Percentiles rank a stretch among this genome's conserved stretches.
Conservation (phyloP, 2,888 invertebrate genomes). For the Chloroclystis v-ata region DNA sequence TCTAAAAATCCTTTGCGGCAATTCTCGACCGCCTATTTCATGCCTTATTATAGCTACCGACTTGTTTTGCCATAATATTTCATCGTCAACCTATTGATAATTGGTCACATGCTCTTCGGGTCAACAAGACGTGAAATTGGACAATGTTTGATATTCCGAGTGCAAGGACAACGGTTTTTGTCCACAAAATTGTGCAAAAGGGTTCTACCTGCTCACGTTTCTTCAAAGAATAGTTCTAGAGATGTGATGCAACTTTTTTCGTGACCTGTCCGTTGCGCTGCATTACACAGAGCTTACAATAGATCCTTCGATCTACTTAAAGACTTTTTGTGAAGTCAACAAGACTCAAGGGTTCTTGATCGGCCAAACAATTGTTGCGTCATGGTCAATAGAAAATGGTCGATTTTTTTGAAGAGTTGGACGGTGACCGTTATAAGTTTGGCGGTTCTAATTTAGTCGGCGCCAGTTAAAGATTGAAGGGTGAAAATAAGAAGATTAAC, state of each 20-base stretch:
- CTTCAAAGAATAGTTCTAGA: conserved; percentile 18
- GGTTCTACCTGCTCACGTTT: conserved; percentile 68
- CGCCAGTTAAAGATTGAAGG: conserved; percentile 46
- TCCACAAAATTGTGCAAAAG: conserved; percentile 74
- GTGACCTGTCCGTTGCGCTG: conserved; percentile 55
- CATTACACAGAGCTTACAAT: conserved; percentile 76
- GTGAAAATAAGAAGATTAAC: conserved; percentile 43
- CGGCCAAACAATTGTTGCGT: conserved; percentile 76
- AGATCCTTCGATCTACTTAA: conserved; percentile 68
- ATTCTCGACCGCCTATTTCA: conserved; percentile 52
- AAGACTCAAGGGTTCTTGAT: conserved; percentile 69
- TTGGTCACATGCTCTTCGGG: conserved; percentile 63
- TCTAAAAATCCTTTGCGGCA: conserved; percentile 9
- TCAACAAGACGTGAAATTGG: conserved; percentile 72
- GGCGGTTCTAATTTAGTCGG: conserved; percentile 49
- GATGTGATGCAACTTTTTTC: conserved; percentile 42
- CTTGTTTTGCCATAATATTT: conserved; percentile 45
- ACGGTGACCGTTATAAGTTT: conserved; percentile 50
- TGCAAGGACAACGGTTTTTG: conserved; percentile 67
- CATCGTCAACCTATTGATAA: conserved; percentile 58
- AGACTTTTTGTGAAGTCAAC: conserved; percentile 71
- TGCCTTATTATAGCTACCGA: conserved; percentile 41
- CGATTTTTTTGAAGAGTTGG: conserved; percentile 49
- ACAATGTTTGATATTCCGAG: conserved; percentile 60
- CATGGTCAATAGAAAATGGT: conserved; percentile 70